A percentile compares a stretch with the other conserved stretches of the same genome.
phyloP scores from a whole-genome alignment of 2,113 vertebrate genomes.

The Silurus asotus region DNA sequence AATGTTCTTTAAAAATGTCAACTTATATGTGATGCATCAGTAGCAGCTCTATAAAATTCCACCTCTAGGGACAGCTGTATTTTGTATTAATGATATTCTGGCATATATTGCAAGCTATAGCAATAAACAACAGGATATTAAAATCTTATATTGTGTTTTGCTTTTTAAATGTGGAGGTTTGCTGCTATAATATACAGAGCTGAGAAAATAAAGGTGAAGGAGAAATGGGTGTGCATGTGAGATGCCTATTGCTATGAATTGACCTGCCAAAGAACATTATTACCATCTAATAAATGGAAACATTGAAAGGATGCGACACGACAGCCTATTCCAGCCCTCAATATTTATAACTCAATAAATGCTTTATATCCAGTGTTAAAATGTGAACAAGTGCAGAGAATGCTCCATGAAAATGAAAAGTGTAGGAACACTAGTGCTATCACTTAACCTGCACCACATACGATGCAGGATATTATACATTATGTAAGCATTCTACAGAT shows the following conservation, averaged over 20 bases:
- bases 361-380: conserved; percentile 65
- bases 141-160: conserved; percentile 36
- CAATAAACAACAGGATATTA: conserved; percentile 42
- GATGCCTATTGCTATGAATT: conserved; percentile 44
- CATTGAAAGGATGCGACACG: conserved; percentile 55
- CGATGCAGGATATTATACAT: conserved; percentile 15
- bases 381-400: conserved; percentile 68
- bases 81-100: conserved; percentile 46
- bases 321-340: conserved; percentile 66
- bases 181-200: neutral
- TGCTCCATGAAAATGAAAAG: conserved; percentile 60
- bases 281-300: conserved; percentile 72
- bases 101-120: conserved; percentile 15
- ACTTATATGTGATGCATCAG: conserved; percentile 57
- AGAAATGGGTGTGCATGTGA: neutral
- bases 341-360: conserved; percentile 77
- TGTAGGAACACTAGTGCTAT: conserved; percentile 40
- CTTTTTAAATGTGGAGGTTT: conserved; percentile 50
- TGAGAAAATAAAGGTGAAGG: conserved; percentile 2
- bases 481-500: no score
- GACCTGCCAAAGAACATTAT: conserved; percentile 70
- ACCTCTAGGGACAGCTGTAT: conserved; percentile 53
- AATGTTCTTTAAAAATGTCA: conserved; percentile 56
- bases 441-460: conserved; percentile 54
- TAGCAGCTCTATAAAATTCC: conserved; percentile 58